Conservation (phyloP, 2,797 vertebrate genomes). For the Sebastes iracundus region DNA sequence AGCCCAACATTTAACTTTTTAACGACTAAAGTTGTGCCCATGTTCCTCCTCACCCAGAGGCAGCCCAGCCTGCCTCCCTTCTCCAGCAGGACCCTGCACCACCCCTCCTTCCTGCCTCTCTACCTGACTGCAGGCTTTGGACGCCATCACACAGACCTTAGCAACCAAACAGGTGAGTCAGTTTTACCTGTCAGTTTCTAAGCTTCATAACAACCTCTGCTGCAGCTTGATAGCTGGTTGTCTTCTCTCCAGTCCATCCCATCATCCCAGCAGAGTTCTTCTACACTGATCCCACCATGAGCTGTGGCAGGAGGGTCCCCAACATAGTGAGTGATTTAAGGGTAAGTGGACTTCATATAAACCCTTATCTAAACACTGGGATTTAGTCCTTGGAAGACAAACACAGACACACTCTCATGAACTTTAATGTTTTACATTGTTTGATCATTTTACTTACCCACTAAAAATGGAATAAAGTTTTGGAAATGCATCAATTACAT, state of each 20-base stretch:
- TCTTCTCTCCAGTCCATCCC: constrained; percentile 18
- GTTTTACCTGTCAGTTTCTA: neutral
- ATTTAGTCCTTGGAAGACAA: neutral
- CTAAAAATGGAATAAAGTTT: neutral
- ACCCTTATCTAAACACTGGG: neutral
- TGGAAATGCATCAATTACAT: neutral
- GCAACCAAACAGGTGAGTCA: constrained; percentile 12
- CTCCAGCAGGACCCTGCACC: constrained; percentile 56
- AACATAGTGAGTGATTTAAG: constrained; percentile 30
- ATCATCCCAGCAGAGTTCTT: constrained; percentile 37
- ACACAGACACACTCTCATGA: neutral
- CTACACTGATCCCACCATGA: constrained; percentile 55
- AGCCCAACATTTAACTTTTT: neutral
- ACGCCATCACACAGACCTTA: rapidly evolving
- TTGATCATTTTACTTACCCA: neutral
- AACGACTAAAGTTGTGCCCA: neutral
- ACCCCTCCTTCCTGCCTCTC: constrained; percentile 57
- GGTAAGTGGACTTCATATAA: constrained; percentile 39
- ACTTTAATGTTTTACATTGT: neutral
- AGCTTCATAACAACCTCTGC: neutral
- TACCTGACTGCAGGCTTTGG: constrained; percentile 14
- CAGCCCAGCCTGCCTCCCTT: neutral
- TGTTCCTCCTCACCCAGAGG: neutral
- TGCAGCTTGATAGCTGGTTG: neutral
- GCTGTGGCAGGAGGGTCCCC: constrained; percentile 44